Conservation (phyloP, 1,140 invertebrate genomes). For the Venturia canescens region DNA sequence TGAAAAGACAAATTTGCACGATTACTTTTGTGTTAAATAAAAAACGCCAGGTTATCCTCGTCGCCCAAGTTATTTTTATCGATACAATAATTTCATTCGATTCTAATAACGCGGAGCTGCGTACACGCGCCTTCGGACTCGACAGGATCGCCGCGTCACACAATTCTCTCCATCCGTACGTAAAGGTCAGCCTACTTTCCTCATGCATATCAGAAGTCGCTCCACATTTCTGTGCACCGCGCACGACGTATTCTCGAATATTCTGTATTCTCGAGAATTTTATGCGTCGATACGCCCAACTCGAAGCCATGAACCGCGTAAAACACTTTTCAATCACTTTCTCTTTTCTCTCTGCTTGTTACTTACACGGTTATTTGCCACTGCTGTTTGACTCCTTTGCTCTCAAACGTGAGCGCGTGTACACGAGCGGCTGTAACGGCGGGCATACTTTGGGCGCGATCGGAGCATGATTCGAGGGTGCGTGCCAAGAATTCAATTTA, state of each 20-base stretch:
- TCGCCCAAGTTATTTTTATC: neutral
- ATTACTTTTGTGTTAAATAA: neutral
- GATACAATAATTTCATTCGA: neutral
- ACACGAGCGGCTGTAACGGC: neutral
- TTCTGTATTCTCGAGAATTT: constrained; percentile 28
- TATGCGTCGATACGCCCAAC: constrained; percentile 26
- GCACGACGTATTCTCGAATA: too few relatives aligned
- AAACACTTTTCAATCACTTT: constrained; percentile 56
- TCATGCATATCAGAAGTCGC: constrained; percentile 51
- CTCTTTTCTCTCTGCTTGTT: constrained; percentile 45
- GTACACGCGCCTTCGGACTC: too few relatives aligned
- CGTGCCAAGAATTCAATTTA: constrained; percentile 47
- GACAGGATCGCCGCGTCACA: too few relatives aligned
- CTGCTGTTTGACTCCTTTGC: neutral
- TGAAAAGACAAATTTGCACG: constrained; percentile 49
- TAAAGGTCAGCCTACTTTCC: constrained; percentile 49
- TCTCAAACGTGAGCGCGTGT: neutral
- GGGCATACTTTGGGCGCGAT: neutral
- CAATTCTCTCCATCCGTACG: constrained; percentile 16
- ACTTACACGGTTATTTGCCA: neutral
- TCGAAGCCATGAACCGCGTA: constrained; percentile 40
- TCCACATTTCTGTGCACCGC: constrained; percentile 35
- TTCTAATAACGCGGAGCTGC: too few relatives aligned
- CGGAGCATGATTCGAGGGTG: constrained; percentile 5
- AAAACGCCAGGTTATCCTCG: neutral